Evolutionary conservation across 2,113 vertebrate species (phyloP), one percentile per base, ranked within the genome.

Genomic region (Pygoscelis antarcticus): DNA sequence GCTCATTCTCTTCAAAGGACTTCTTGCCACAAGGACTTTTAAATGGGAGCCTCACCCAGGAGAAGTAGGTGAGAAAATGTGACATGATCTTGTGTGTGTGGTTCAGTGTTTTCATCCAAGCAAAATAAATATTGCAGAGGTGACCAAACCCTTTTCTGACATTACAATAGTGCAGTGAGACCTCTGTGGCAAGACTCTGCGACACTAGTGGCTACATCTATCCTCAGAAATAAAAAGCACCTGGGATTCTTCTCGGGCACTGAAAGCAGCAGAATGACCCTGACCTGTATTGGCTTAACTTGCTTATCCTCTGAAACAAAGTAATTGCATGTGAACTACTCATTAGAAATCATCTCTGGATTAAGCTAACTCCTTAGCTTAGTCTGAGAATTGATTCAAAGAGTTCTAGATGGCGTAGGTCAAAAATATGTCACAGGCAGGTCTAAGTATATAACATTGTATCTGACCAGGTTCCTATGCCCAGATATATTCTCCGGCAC

Each of bases 281-380:
- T 87, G 91, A 81, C 72, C 51, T 69, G 38, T 38, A 58, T 74
- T 74, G 69, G 40, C n/a, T 96, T 87, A 84, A 87, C 72, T 94
- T 89, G n/a, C 42, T 92, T 95, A 87, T 93, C 57, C 52, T 90
- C 83, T 93, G 89, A 91, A 89, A 91, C n/a, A 84, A 92, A 92
- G 80, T 89, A 93, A 87, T 91, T 91, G 57, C 34, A 64, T 84
- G 61, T 64, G 80, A 94, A 78, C 47, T 81, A 36, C 72, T 93
- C 81, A 89, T 96, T 94, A 94, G 77, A 87, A 96, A 75, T 82
- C 29, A 68, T 68, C 42, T 93, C 81, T 82, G 77, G 42, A 83
- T 84, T 94, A 89, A 66, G 27, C 29, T 91, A 94, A 82, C 69
- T 91, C 89, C 69, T 94, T 90, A 78, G 75, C 72, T 69, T 89